Evolutionary conservation across 2,888 invertebrate species (phyloP), one percentile per base, ranked within the genome.

Genomic region (Epirrhoe tristata): DNA sequence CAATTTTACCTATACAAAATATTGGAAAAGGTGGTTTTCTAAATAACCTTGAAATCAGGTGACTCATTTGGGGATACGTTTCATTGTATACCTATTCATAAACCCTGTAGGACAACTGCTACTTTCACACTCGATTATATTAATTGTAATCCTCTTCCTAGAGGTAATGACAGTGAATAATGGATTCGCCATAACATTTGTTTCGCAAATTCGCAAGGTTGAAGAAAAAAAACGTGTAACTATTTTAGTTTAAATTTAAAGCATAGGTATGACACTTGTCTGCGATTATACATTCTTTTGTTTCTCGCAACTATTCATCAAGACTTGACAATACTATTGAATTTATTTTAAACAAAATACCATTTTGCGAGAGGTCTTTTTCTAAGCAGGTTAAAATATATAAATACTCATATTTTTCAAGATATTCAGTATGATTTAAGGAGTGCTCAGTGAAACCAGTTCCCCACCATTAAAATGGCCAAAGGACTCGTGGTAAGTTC

Each of bases 251-350:
- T 70, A 65, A 57, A 65, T 55, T 63, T 61, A 52, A 16, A 48
- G 16, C 55, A 51, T 43, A 31, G 55, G 51, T 14, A 59, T 56
- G 61, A 69, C 65, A 64, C 74, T 79, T 60, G 72, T 74, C 73
- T 77, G 74, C 73, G 72, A 88, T 90, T 87, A 89, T 86, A 82
- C 74, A 91, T 91, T 93, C 91, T 89, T 90, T 93, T 93, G 92
- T 93, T 83, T 82, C 71, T 68, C 77, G 77, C 73, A 81, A 79
- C 84, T 81, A 86, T 89, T 89, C 82, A 82, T 73, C 65, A 73
- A 79, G 81, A 71, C 88, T 91, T 90, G 89, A 77, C 78, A 81
- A 77, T 77, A 82, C 80, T 81, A 84, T 83, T 83, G 78, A 79
- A 76, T 79, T 76, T 77, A 85, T 83, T 85, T 82, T 77, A 81